Percentiles rank a stretch among this genome's conserved stretches.
These are phyloP conservation scores for Thereva unica DNA, from an alignment of 2,888 invertebrate genomes.

Conservation along the genomic window DNA sequence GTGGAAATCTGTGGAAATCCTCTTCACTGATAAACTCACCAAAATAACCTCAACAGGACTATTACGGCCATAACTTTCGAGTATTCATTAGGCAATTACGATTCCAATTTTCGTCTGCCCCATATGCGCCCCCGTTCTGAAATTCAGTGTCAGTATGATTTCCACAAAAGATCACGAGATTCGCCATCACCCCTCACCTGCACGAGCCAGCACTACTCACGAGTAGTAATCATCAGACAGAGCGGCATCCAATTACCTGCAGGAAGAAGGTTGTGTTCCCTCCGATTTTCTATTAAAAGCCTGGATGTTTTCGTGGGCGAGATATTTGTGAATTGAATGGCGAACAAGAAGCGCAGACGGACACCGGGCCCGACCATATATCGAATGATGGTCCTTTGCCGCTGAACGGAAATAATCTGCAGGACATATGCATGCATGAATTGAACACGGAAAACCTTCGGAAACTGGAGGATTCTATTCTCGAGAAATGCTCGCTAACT, in stretches of 20 bases:
- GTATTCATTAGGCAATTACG: slow-evolving; percentile 16
- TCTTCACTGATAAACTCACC: no score
- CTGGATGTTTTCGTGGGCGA: slow-evolving; percentile 1
- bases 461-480: not conserved
- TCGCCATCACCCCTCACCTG: not conserved
- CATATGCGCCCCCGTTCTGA: no score
- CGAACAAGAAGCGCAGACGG: slow-evolving; percentile 4
- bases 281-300: slow-evolving; percentile 19
- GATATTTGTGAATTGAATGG: slow-evolving; percentile 15
- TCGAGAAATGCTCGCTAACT: not conserved
- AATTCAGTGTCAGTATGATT: not conserved
- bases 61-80: not conserved
- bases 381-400: no score
- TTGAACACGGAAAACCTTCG: slow-evolving; percentile 19
- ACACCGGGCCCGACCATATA: no score
- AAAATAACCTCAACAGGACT: no score
- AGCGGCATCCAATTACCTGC: not conserved
- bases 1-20: no score
- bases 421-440: slow-evolving; percentile 32
- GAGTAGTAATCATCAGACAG: no score
- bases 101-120: not conserved
- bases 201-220: no score
- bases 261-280: not conserved
- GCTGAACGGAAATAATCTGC: slow-evolving; percentile 28
- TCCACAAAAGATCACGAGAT: not conserved